Conservation (phyloP, 2,888 invertebrate species). For the Apodemia zela region DNA sequence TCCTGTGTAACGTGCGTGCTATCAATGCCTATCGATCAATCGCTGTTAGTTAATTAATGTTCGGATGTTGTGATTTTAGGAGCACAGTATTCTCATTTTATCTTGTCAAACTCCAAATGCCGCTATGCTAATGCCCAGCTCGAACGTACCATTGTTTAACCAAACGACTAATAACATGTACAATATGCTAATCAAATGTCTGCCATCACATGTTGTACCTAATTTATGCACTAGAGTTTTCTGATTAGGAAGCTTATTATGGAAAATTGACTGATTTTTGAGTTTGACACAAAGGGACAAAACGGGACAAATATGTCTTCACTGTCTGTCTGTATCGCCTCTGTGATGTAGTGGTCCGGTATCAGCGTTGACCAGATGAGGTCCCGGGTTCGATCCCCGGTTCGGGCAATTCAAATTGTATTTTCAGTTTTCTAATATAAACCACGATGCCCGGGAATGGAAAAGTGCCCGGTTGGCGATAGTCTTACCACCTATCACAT, state of each 20-base stretch:
- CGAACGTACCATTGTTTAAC: background rate
- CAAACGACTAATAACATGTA: background rate
- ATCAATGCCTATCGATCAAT: too few species aligned
- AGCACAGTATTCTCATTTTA: background rate
- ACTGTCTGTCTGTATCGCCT: too few species aligned
- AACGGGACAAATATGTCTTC: too few species aligned
- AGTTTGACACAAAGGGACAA: background rate
- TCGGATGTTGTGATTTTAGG: background rate
- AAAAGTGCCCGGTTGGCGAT: too few species aligned
- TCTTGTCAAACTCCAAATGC: slow-evolving; percentile 2
- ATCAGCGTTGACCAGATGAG: too few species aligned
- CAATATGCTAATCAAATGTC: background rate
- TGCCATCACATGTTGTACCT: background rate
- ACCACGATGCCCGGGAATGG: too few species aligned
- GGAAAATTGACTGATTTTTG: background rate
- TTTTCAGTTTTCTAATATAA: too few species aligned
- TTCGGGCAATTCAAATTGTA: too few species aligned
- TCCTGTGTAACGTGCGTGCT: too few species aligned
- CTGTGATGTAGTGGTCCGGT: too few species aligned
- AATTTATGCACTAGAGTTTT: background rate
- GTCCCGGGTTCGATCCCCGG: too few species aligned
- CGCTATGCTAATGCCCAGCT: background rate
- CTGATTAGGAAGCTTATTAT: background rate
- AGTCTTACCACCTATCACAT: too few species aligned
- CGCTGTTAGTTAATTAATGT: background rate